phyloP scores from a whole-genome alignment of 2,113 vertebrate genomes.

The Camarhynchus parvulus region DNA sequence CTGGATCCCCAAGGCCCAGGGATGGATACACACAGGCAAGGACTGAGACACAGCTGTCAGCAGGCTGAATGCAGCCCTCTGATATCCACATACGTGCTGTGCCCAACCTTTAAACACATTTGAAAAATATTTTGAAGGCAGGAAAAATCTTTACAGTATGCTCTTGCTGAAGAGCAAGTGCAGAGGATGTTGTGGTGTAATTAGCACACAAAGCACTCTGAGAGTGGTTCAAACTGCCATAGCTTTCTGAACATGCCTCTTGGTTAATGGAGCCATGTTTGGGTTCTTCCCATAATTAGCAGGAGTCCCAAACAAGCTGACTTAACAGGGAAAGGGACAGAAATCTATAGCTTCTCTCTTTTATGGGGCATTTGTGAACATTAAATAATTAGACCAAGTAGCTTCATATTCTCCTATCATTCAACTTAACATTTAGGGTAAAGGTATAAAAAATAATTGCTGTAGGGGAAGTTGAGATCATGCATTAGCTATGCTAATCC shows the following conservation, averaged over 20 bases:
- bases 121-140: neutral
- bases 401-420: neutral
- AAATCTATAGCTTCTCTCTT: neutral
- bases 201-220: neutral
- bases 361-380: neutral
- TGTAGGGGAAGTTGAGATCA: slow-evolving; percentile 13
- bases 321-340: neutral
- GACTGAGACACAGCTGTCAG: neutral
- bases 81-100: neutral
- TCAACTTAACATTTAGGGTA: neutral
- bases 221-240: neutral
- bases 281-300: neutral
- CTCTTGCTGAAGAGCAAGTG: neutral
- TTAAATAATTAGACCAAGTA: neutral
- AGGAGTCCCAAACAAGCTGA: neutral
- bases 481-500: slow-evolving; percentile 45
- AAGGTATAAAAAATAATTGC: slow-evolving; percentile 18
- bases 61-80: neutral
- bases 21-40: neutral
- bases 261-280: neutral
- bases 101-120: neutral
- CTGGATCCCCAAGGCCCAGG: neutral
- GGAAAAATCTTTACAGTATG: neutral
- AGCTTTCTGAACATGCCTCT: neutral
- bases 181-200: neutral